These are phyloP conservation scores for Aulostomus chinensis DNA, from an alignment of 2,797 vertebrate genomes.

Conservation along the genomic window DNA sequence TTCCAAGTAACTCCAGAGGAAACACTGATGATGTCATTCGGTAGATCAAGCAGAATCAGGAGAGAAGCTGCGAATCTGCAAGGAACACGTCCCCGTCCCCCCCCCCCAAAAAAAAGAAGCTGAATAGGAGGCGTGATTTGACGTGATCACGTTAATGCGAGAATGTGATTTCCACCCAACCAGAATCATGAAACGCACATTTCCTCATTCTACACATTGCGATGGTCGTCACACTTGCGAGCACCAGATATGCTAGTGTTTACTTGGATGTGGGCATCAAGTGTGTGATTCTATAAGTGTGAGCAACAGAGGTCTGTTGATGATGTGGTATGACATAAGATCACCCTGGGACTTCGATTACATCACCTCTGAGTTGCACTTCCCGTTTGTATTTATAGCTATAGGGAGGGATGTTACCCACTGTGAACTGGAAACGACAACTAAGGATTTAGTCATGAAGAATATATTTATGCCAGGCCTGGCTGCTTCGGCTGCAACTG, in stretches of 20 bases:
- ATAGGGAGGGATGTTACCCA: constrained; percentile 5
- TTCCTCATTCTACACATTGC: constrained; percentile 22
- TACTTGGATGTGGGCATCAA: neutral
- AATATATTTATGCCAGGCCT: neutral
- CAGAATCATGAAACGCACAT: constrained; percentile 4
- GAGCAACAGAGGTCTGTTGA: neutral
- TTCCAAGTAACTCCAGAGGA: no score
- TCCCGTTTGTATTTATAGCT: constrained; percentile 39
- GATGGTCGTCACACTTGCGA: constrained; percentile 4
- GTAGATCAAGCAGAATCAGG: no score
- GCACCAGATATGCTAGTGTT: neutral
- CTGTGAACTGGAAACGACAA: constrained; percentile 13
- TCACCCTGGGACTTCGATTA: constrained; percentile 17
- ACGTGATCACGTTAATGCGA: constrained; percentile 17
- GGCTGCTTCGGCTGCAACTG: no score
- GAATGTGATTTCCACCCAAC: constrained; percentile 30
- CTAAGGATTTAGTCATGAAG: constrained; percentile 5
- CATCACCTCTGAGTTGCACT: constrained; percentile 18
- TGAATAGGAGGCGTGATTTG: no score
- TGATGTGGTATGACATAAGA: constrained; percentile 32
- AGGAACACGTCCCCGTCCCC: no score
- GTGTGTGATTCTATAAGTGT: neutral
- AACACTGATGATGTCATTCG: no score
- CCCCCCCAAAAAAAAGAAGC: no score
- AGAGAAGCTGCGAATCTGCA: no score